Conservation (phyloP, 2,113 vertebrate genomes). For the Ovibos moschatus region DNA sequence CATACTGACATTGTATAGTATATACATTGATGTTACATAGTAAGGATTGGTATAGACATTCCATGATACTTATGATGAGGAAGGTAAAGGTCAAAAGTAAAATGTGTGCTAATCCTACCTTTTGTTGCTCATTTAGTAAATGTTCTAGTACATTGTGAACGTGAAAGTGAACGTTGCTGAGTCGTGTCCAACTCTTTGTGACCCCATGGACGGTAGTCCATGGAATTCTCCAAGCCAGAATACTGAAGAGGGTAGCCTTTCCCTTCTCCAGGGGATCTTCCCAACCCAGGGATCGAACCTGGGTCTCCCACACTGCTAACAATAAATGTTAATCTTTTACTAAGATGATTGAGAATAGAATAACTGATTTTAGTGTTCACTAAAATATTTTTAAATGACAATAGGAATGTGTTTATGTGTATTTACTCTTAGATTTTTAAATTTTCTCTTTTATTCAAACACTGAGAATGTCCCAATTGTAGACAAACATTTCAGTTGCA, state of each 20-base stretch:
- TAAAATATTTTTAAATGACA: neutral
- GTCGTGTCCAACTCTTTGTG: neutral
- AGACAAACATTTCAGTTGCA: neutral
- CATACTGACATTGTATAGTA: neutral
- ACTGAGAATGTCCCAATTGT: neutral
- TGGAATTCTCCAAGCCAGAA: neutral
- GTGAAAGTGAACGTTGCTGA: neutral
- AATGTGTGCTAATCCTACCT: neutral
- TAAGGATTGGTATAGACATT: neutral
- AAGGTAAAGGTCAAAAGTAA: neutral
- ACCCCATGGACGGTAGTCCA: neutral
- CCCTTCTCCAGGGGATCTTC: neutral
- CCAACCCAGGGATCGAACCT: neutral
- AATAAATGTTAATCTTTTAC: neutral
- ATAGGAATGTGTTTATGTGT: neutral
- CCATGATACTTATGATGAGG: neutral
- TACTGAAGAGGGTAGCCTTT: neutral
- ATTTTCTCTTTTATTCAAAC: neutral
- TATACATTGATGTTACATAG: neutral
- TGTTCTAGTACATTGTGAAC: neutral
- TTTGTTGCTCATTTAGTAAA: neutral
- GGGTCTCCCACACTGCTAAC: neutral
- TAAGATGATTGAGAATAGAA: neutral
- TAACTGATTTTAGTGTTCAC: neutral
- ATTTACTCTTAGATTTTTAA: neutral